Evolutionary conservation across 2,797 vertebrate genomes (phyloP), one percentile per base, ranked within the genome.

Genomic region (Anabas testudineus): DNA sequence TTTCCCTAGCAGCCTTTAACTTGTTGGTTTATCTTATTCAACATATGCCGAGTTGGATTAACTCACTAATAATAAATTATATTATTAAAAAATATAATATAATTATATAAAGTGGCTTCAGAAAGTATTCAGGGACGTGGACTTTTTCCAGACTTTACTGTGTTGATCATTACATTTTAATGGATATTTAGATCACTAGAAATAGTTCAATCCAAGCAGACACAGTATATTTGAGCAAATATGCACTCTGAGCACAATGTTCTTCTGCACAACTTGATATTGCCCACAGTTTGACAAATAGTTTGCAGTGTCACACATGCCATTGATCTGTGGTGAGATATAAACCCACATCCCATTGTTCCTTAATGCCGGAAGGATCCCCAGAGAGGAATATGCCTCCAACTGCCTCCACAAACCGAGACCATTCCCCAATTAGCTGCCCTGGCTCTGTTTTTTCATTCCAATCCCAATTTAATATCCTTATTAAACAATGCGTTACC

Each of bases 261-360:
- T 66, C 41, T 30, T n/a, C 49, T 64, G 26, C 36, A 49, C 39
- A 47, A 52, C 41, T 39, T 42, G 18, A 70, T 55, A 43, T 62
- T 37, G 19, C 24, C 55, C 49, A 24, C 37, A 36, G 60, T 81
- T 57, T 64, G 53, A 76, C 52, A 55, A 67, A 71, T 48, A 51
- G 45, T 61, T 72, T 48, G 24, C 22, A 22, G 34, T 30, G 56
- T 52, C 69, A 58, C 51, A 43, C 9, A 22, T 67, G 53, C 51
- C 69, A 78, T 70, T 81, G 77, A 84, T 82, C 78, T 71, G 78
- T 48, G 83, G 62, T 63, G 24, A 76, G 37, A 76, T 74, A 71
- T 69, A 57, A 85, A 78, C 49, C 58, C 60, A 41, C 69, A 62
- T 49, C 45, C 57, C 48, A 39, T 75, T 80, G 79, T 76, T 74